These are phyloP conservation scores for Portevinia maculata DNA, from an alignment of 2,888 invertebrate species.

Conservation along the genomic window DNA sequence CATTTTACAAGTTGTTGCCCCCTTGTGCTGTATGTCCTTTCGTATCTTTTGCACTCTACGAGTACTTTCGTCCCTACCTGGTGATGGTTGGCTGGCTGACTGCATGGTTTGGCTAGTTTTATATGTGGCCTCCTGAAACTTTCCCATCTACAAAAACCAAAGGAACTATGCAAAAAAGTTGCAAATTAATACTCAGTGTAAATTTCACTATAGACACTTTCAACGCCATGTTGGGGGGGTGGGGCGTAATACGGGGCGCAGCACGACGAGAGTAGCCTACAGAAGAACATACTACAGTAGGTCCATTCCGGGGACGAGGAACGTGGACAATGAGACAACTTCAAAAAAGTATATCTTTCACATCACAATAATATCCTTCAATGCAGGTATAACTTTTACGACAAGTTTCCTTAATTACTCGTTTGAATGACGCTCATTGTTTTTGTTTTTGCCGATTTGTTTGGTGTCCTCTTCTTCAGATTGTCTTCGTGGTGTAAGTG, in stretches of 20 bases:
- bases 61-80: background rate
- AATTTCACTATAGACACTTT: constrained; percentile 41
- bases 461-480: constrained; percentile 5
- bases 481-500: background rate
- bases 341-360: constrained; percentile 18
- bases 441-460: constrained; percentile 33
- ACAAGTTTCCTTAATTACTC: constrained; percentile 75
- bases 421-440: constrained; percentile 68
- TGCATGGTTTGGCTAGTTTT: background rate
- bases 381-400: constrained; percentile 71
- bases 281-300: constrained; percentile 6
- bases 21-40: constrained; percentile 39
- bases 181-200: constrained; percentile 56
- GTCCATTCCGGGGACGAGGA: background rate
- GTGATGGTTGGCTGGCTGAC: background rate
- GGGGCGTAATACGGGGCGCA: no score
- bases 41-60: background rate
- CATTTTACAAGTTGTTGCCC: constrained; percentile 60
- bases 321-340: constrained; percentile 10
- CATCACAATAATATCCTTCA: constrained; percentile 44
- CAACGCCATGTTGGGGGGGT: background rate
- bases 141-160: constrained; percentile 10
- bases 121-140: constrained; percentile 5
- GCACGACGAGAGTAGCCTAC: constrained; percentile 10
- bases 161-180: constrained; percentile 38